Evolutionary conservation across 2,888 invertebrate genomes (phyloP).

Genomic region (Leptinotarsa tumamoca): DNA sequence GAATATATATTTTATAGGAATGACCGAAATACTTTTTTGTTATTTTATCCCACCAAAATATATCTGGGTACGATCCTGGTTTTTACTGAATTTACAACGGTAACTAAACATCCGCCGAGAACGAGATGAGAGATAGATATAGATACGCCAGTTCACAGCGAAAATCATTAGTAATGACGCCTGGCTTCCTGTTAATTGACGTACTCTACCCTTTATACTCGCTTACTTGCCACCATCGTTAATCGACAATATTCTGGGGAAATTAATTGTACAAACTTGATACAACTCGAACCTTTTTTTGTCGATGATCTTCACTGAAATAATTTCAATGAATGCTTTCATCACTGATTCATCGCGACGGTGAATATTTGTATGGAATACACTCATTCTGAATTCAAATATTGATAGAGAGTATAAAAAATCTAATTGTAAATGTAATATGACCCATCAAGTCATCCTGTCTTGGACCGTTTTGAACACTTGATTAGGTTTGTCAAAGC

Average conservation of each 20-base stretch:
- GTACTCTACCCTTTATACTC: not conserved
- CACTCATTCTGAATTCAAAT: no score
- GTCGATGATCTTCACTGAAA: not conserved
- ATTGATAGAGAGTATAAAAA: not conserved
- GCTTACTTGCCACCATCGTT: not conserved
- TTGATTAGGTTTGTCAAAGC: no score
- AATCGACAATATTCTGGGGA: not conserved
- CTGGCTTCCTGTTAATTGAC: slow-evolving; percentile 11
- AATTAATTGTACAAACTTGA: not conserved
- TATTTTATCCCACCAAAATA: no score
- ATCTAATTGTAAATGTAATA: no score
- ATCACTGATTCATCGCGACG: not conserved
- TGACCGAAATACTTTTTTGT: no score
- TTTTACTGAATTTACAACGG: not conserved
- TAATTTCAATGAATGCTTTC: not conserved
- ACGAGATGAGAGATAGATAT: not conserved
- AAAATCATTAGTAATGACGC: slow-evolving; percentile 7
- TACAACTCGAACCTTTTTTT: not conserved
- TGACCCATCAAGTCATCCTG: no score
- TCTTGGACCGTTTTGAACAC: no score
- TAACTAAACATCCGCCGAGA: not conserved
- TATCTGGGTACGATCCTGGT: not conserved
- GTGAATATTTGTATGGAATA: not conserved
- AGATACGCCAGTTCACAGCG: slow-evolving; percentile 6
- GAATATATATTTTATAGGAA: no score